Base-by-base conservation (phyloP, 1,140 invertebrate genomes). In the Magallana angulata region DNA sequence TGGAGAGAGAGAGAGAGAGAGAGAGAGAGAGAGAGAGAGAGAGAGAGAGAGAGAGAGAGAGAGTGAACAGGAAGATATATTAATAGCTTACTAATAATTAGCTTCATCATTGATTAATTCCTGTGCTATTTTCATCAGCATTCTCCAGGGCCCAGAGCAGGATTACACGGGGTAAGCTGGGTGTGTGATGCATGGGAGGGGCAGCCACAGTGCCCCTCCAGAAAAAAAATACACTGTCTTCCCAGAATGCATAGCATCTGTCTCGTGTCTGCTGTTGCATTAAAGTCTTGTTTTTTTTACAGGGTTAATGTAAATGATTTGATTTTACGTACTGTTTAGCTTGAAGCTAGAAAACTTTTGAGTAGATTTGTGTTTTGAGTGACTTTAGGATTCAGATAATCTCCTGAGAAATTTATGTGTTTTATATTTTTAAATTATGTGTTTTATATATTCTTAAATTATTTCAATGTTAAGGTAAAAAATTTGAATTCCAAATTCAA, bases 161-260 rank as follows among this genome's bases (percentile, higher is more conserved):
- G 68, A 76, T 18, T 76, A 30, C 30, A 30, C 36, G 14, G 68
- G 68, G 68, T 76, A 76, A 76, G 60, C 60, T 16, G 68, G 68
- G 24, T 30, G 18, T 76, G 68, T 76, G 24, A 30, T 36, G 30
- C 24, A 76, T 76, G 68, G 68, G 68, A 76, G 68, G 24, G 68
- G 68, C 68, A 8, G 36, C 36, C 68, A 76, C 68, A 76, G 8
- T 12, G 18, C 36, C 36, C 5, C 68, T 76, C 30, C 68, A 76
- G 24, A 48, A 48, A 48, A 48, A 76, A 24, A 30, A 30, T 30
- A 30, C 24, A 30, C 8, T 76, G 68, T 24, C 68, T 76, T 76
- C 68, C 68, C 68, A 76, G 68, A 76, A 30, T 76, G 8, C 68
- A 76, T 76, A 12, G 68, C 68, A 76, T 76, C 8, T 76, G 7